Base-by-base conservation (phyloP, 2,888 invertebrate genomes). In the Microctonus hyperodae region DNA sequence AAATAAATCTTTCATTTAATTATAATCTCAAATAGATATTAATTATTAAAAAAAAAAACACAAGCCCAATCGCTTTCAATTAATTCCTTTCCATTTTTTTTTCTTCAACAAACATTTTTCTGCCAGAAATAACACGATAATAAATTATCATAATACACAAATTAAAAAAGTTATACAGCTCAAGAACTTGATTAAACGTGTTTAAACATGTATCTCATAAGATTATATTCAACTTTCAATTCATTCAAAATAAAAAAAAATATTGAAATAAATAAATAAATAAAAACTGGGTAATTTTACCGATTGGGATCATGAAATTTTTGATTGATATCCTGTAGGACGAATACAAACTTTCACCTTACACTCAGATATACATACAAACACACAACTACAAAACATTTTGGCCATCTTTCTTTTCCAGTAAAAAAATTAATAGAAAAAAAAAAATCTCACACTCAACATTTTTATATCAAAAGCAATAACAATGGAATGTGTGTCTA, bases 231-330 rank as follows among this genome's bases (percentile, higher is more conserved):
- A 31, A 53, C 53, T 53, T 53, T 53, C 33, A 7, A 33, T 55
- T 16, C 44, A 16, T n/a, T n/a, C n/a, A n/a, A n/a, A n/a, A n/a
- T n/a, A 16, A n/a, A 44, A 9, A 13, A 44, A 44, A 16, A 20
- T 3, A 44, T 16, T 7, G 16, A 44, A 16, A 20, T 44, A 16
- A 16, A 7, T 16, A 44, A 40, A 40, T 44, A 20, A 44, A 7
- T 16, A 20, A 44, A 55, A 55, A 25, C 20, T 31, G 31, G 25
- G 61, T 40, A 69, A 67, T 69, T 62, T 59, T 48, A 67, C 56
- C 64, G 53, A 67, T 67, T 37, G 62, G 60, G 58, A 69, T 67
- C 64, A 62, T 51, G 64, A 70, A 67, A 65, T 69, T 62, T 62
- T 65, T 59, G 67, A 67, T 70, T 65, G 60, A 69, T 67, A 67